Base-by-base conservation (phyloP, 2,113 vertebrate genomes). In the Strix uralensis region DNA sequence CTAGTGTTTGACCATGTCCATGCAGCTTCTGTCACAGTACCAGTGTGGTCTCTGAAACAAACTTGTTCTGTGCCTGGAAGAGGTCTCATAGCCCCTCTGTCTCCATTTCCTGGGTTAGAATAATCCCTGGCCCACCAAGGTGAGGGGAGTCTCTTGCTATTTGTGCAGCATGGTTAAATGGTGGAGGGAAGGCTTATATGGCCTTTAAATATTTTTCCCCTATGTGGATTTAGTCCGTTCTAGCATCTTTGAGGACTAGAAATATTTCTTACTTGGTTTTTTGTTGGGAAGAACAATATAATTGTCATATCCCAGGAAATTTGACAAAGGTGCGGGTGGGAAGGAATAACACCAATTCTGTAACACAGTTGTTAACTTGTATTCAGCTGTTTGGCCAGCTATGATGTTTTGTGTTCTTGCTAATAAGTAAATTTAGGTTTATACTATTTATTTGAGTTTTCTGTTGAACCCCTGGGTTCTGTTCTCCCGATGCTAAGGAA, bases 281-380 rank as follows among this genome's bases (percentile, higher is more conserved):
- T 66, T 42, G 10, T 49, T 58, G 42, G 63, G 32, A 72, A 69
- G 49, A 58, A 21, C 13, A 19, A 6, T 69, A 9, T 51, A 30
- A 21, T 58, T 88, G 36, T 61, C 66, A 15, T 77, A 77, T 38
- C 54, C n/a, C 18, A 36, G 49, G 49, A 77, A 81, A 77, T 46
- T 11, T 55, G 38, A 34, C 0, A 3, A 29, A 55, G 51, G n/a
- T 11, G 71, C 0, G 0, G 16, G 32, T 59, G 44, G 62, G 44
- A 75, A 75, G 32, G 49, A 92, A 23, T 77, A 73, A 27, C 3
- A 15, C 30, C 12, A 47, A 49, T 72, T 88, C 75, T 81, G 21
- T 81, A 54, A 18, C 2, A 21, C 17, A 0, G 1, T 21, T 70
- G 49, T 65, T 84, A 73, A 34, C 55, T 73, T 44, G 23, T 3